Percentiles rank a stretch among this genome's conserved stretches.
phyloP scores from a whole-genome alignment of 2,113 vertebrate genomes.

The Girardinichthys multiradiatus region DNA sequence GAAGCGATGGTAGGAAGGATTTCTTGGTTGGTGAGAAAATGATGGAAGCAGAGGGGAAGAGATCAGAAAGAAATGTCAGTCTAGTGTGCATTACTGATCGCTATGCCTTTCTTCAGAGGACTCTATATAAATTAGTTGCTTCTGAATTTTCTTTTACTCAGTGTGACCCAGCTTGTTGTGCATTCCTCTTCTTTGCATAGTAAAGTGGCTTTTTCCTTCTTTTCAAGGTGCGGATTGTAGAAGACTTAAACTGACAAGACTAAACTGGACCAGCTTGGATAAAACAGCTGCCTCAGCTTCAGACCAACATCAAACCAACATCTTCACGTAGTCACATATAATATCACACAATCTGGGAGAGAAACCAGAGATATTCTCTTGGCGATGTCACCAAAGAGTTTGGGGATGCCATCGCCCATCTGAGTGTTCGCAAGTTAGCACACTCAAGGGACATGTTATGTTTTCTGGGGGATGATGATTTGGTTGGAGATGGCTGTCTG shows the following conservation, averaged over 20 bases:
- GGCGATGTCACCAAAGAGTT: conserved; percentile 30
- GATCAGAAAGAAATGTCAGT: conserved; percentile 64
- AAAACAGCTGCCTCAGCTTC: conserved; percentile 70
- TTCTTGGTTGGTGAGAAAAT: conserved; percentile 59
- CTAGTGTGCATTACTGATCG: conserved; percentile 59
- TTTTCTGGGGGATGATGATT: conserved; percentile 47
- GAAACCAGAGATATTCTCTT: conserved; percentile 60
- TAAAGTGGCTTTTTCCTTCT: not conserved
- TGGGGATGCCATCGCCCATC: conserved; percentile 55
- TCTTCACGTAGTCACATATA: conserved; percentile 73
- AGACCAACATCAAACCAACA: conserved; percentile 70
- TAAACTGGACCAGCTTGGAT: conserved; percentile 38
- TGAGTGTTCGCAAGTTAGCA: conserved; percentile 43
- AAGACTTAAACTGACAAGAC: conserved; percentile 46
- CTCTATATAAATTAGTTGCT: conserved; percentile 37
- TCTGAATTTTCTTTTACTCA: not conserved
- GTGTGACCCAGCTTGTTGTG: conserved; percentile 27
- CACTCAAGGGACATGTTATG: conserved; percentile 57
- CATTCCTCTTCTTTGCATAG: conserved; percentile 8
- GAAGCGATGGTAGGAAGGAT: conserved; percentile 41
- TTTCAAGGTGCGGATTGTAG: conserved; percentile 42
- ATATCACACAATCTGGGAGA: conserved; percentile 61
- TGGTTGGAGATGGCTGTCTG: conserved; percentile 62
- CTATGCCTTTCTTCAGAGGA: conserved; percentile 35
- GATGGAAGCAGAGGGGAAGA: conserved; percentile 66